Evolutionary conservation across 2,113 vertebrate genomes (phyloP).

Genomic region (Australoheros scitulus): DNA sequence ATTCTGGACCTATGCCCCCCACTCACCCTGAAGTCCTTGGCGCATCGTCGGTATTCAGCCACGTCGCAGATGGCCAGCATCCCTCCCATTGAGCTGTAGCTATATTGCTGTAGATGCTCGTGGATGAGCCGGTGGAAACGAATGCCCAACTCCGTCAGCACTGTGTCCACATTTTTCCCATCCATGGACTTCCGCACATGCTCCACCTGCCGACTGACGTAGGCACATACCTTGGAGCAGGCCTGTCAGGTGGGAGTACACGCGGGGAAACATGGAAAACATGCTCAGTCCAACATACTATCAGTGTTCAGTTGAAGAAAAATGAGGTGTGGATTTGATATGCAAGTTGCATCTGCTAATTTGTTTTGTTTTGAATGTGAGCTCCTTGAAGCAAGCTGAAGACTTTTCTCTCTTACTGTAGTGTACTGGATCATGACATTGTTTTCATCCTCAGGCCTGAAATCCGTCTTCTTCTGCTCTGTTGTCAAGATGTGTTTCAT

Average conservation of each 20-base stretch:
- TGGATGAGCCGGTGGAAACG: conserved; percentile 97
- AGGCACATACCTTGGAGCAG: conserved; percentile 94
- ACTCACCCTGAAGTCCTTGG: conserved; percentile 92
- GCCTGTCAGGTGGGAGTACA: conserved; percentile 78
- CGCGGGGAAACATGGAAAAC: background rate
- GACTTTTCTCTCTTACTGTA: conserved; percentile 82
- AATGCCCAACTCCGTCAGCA: conserved; percentile 94
- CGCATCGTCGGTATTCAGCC: conserved; percentile 94
- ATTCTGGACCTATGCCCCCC: conserved; percentile 39
- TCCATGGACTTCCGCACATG: conserved; percentile 97
- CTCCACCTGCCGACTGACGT: conserved; percentile 95
- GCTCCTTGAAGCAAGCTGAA: background rate
- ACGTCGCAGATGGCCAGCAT: conserved; percentile 99
- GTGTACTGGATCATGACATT: conserved; percentile 98
- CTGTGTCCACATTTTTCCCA: conserved; percentile 97
- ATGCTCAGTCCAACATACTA: background rate
- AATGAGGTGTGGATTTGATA: background rate
- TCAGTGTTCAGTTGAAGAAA: background rate
- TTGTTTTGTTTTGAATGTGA: conserved; percentile 28
- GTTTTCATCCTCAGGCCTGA: conserved; percentile 98
- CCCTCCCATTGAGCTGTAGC: conserved; percentile 98
- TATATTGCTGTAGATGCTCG: conserved; percentile 97
- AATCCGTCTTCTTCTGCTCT: conserved; percentile 99
- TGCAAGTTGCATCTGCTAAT: background rate
- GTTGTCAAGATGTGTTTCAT: conserved; percentile 97